These are phyloP conservation scores for Tringa solitaria DNA, from an alignment of 2,113 vertebrate genomes.

Conservation along the genomic window DNA sequence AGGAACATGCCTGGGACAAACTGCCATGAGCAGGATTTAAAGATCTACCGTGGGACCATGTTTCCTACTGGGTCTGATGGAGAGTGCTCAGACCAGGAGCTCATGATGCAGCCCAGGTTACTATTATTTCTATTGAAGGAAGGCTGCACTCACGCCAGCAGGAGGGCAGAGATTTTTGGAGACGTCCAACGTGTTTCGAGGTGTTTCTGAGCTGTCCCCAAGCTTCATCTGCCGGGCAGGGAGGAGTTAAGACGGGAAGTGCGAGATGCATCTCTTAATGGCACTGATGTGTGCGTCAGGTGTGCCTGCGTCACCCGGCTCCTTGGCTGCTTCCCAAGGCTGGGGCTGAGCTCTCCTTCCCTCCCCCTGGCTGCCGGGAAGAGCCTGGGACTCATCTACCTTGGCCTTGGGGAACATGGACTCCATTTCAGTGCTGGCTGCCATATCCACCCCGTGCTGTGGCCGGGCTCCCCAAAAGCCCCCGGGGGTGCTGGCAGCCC, in stretches of 20 bases:
- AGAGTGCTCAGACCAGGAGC: rapidly evolving
- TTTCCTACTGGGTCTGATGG: background rate
- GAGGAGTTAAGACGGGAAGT: slow-evolving; percentile 28
- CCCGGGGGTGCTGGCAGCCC: background rate
- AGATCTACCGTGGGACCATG: rapidly evolving
- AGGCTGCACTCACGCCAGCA: rapidly evolving
- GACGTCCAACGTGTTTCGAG: rapidly evolving
- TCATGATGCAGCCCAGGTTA: rapidly evolving
- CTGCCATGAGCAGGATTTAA: background rate
- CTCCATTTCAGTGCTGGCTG: background rate
- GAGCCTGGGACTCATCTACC: background rate
- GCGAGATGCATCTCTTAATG: background rate
- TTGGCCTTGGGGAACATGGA: rapidly evolving
- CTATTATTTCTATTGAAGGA: background rate
- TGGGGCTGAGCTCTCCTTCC: background rate
- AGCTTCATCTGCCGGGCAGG: background rate
- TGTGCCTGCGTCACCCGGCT: background rate
- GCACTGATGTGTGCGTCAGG: slow-evolving; percentile 14
- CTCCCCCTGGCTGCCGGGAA: background rate
- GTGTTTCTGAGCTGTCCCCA: background rate
- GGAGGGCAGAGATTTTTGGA: background rate
- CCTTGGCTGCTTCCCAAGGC: slow-evolving; percentile 7
- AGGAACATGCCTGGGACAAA: background rate
- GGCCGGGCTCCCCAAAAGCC: rapidly evolving
- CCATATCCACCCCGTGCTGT: rapidly evolving